Percentiles rank a stretch among this genome's conserved stretches.
Conservation (phyloP, 2,888 invertebrate genomes). For the Monopis laevigella region DNA sequence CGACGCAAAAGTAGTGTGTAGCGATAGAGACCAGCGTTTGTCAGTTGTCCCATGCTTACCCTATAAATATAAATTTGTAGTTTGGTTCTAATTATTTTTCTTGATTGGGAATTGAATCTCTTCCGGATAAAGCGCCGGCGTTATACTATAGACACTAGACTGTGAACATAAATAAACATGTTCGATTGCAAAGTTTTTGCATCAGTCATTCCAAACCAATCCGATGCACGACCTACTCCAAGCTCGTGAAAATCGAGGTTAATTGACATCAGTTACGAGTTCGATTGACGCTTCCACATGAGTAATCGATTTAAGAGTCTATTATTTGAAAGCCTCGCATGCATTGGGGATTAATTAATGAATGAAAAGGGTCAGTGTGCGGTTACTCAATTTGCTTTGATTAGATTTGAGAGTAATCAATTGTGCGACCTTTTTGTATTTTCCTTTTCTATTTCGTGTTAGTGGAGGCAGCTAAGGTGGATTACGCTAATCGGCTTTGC, state of each 20-base stretch:
- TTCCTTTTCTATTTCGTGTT: conserved; percentile 21
- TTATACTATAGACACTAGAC: too few relatives aligned
- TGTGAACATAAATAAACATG: not conserved
- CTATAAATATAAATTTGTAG: too few relatives aligned
- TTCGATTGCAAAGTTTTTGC: not conserved
- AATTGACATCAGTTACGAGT: conserved; percentile 41
- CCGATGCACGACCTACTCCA: conserved; percentile 8
- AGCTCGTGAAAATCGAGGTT: conserved; percentile 10
- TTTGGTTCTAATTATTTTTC: not conserved
- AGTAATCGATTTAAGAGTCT: conserved; percentile 49
- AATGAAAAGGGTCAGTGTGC: conserved; percentile 46
- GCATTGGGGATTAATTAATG: conserved; percentile 55
- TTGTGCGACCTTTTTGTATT: conserved; percentile 25
- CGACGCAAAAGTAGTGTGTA: too few relatives aligned
- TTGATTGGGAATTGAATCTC: not conserved
- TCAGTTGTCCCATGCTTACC: too few relatives aligned
- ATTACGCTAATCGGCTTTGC: not conserved
- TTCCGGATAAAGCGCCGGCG: too few relatives aligned
- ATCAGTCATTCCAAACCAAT: not conserved
- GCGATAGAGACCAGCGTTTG: too few relatives aligned
- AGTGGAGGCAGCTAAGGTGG: conserved; percentile 2
- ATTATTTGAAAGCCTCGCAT: conserved; percentile 43
- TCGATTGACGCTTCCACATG: conserved; percentile 43
- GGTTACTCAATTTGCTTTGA: conserved; percentile 45
- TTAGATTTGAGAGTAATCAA: conserved; percentile 43